A percentile compares a stretch with the other conserved stretches of the same genome.
Conservation (phyloP, 2,797 vertebrate species). For the Artibeus jamaicensis region DNA sequence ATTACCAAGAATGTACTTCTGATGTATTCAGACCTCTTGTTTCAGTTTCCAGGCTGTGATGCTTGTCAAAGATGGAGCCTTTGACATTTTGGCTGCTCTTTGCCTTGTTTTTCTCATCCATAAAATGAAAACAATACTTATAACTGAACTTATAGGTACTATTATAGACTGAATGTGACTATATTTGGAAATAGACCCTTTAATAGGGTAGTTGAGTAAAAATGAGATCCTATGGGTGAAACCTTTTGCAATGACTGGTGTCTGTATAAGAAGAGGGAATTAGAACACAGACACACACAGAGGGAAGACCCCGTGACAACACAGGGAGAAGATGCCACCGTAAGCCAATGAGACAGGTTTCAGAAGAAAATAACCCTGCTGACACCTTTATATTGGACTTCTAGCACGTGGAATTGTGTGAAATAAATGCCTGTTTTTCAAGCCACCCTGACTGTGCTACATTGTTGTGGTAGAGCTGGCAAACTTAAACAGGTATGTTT, state of each 20-base stretch:
- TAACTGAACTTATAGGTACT: background rate
- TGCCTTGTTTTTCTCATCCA: background rate
- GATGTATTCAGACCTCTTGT: background rate
- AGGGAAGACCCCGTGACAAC: background rate
- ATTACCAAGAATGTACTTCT: background rate
- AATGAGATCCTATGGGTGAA: background rate
- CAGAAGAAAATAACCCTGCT: background rate
- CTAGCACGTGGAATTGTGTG: background rate
- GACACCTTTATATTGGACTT: background rate
- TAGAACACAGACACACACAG: background rate
- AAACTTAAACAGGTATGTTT: background rate
- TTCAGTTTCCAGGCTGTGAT: background rate
- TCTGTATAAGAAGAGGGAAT: background rate
- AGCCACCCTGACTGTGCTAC: accelerated
- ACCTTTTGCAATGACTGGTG: background rate
- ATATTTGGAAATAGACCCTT: background rate
- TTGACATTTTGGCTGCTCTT: background rate
- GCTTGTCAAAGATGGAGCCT: background rate
- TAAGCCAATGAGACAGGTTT: background rate
- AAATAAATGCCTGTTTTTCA: background rate
- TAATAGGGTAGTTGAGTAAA: background rate
- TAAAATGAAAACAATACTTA: background rate
- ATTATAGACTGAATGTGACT: background rate
- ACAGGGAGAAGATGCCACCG: background rate
- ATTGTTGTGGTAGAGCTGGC: background rate